Evolutionary conservation across 2,797 vertebrate genomes (phyloP), one percentile per base, ranked within the genome.

Genomic region (Rhinoraja longicauda): DNA sequence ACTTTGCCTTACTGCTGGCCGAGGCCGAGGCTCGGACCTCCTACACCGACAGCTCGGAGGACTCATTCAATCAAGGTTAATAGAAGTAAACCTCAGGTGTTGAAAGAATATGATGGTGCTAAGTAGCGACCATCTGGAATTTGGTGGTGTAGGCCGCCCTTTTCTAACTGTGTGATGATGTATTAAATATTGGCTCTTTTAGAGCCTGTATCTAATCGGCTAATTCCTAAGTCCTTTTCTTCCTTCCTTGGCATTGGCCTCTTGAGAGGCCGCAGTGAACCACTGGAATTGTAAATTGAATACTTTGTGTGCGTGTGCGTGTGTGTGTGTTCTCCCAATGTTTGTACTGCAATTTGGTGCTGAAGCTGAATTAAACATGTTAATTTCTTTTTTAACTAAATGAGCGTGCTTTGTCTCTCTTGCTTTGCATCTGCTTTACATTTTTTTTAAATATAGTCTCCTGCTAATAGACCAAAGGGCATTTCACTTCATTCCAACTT

Each of bases 41-140:
- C 94, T 96, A 96, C 96, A 97, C 96, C 90, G 96, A 97, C 96
- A 98, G 98, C 94, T 99, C 98, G 86, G 98, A 98, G 96, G 98
- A 99, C 97, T 99, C 98, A 93, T 98, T 99, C 93, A 98, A 99
- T 96, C 98, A 99, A 99, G 99, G 98, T 99, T 99, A 99, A 97
- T 99, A 97, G 97, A 97, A 96, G 94, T 96, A 96, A 96, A 95
- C 96, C 94, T 92, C 86, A 93, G 93, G 84, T 92, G 90, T 73
- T 92, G 90, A 73, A 70, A 92, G 70, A 73, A 92, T 29, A 75
- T 70, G 90, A 92, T 93, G 92, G 92, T 45, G n/a, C 45, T 62
- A 64, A 82, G 91, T 93, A 86, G 78, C 93, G 93, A 53, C 94
- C 86, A 73, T 75, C 57, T 93, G 95, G 95, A 93, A 95, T 94